Base-by-base conservation (phyloP, 1,140 invertebrate species). In the Heliconius melpomene region DNA sequence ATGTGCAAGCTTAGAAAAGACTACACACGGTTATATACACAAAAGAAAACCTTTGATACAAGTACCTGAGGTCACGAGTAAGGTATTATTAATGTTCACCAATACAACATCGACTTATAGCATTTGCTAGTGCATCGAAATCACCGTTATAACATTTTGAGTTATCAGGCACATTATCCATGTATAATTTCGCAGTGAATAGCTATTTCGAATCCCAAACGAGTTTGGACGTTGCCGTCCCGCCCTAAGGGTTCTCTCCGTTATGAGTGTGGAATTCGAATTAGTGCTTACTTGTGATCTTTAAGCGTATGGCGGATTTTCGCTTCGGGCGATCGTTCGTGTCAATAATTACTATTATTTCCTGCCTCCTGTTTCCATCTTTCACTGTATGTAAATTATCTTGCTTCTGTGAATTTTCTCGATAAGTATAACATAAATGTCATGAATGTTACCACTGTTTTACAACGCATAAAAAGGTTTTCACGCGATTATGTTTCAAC, bases 341-440 rank as follows among this genome's bases (percentile, higher is more conserved):
- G 92, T 91, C 90, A 93, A 92, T 93, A 94, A 94, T 92, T 89
- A 94, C 90, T 90, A 90, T 89, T 81, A 92, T 92, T 91, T 89
- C 84, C 84, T 78, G 75, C 83, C 75, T 83, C 86, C 83, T 83
- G 87, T 89, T 90, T 87, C 83, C 90, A 89, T 87, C 85, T 89
- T 88, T 84, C 81, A 85, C 83, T 79, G 80, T 38, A 87, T 84
- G 88, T 90, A 87, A 89, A 91, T 92, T 91, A 87, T 83, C 85
- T 81, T 87, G 90, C 88, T 93, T 93, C 88, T 91, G 87, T 93
- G 89, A 94, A 94, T 86, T 66, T 66, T 66, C 60, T 16, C 60
- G 23, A 66, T 66, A 66, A 66, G 11, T 66, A 66, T 26, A 29
- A 66, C 23, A 66, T 66, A 66, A 66, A 66, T 60, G 54, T 60